phyloP scores from a whole-genome alignment of 2,113 vertebrate genomes.

The Psittacus erithacus region DNA sequence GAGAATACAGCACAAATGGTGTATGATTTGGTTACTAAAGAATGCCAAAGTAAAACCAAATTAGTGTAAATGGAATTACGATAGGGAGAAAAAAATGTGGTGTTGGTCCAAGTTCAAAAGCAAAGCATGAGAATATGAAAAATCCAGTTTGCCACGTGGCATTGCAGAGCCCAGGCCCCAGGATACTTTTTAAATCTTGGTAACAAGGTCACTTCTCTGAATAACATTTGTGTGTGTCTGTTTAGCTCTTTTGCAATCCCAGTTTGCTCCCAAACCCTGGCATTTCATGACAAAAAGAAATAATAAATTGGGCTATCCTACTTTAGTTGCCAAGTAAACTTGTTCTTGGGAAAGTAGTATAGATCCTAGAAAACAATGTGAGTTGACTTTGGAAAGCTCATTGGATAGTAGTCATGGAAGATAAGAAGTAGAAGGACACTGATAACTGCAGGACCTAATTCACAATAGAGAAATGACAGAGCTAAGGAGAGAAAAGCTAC shows the following conservation, averaged over 20 bases:
- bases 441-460: background rate
- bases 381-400: background rate
- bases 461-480: background rate
- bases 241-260: background rate
- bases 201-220: background rate
- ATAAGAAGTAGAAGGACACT: background rate
- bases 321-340: background rate
- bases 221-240: background rate
- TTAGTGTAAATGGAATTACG: background rate
- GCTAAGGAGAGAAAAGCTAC: background rate
- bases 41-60: background rate
- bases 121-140: background rate
- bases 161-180: background rate
- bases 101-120: background rate
- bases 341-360: background rate
- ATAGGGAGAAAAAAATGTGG: background rate
- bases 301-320: background rate
- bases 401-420: background rate
- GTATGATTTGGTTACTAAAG: slow-evolving; percentile 2
- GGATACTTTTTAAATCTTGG: background rate
- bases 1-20: background rate
- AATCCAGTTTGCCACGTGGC: background rate
- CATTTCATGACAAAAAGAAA: background rate
- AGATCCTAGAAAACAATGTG: background rate
- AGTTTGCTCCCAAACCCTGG: background rate